Percentiles rank a stretch among this genome's conserved stretches.
Evolutionary conservation across 2,113 vertebrate genomes (phyloP).

Genomic region (Dolichallabes microphthalmus): DNA sequence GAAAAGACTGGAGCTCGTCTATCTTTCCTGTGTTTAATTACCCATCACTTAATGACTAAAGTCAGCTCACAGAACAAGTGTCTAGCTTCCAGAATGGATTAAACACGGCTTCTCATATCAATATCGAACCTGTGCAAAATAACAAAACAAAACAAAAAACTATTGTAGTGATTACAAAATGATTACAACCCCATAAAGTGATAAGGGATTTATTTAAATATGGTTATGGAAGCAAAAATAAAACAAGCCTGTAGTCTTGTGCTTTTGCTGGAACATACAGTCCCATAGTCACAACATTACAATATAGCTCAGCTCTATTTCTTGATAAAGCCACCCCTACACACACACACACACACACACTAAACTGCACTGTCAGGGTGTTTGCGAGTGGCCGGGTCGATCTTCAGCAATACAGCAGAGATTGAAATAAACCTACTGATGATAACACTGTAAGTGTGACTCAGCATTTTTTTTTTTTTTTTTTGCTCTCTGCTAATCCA

Average conservation of each 20-base stretch:
- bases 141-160: too few relatives aligned
- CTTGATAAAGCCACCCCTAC: too few relatives aligned
- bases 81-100: neutral
- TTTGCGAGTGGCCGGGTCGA: slow-evolving; percentile 33
- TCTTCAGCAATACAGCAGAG: slow-evolving; percentile 35
- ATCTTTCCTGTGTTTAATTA: neutral
- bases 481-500: neutral
- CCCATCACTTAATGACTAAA: neutral
- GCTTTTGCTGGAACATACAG: neutral
- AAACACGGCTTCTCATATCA: neutral
- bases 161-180: neutral
- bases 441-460: neutral
- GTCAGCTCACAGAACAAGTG: neutral
- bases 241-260: too few relatives aligned
- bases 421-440: neutral
- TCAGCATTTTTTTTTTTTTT: neutral
- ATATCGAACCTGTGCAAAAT: neutral
- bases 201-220: neutral
- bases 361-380: slow-evolving; percentile 23
- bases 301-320: too few relatives aligned
- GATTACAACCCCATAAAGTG: neutral
- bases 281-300: neutral
- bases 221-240: neutral
- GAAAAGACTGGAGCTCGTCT: neutral
- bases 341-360: too few relatives aligned